Evolutionary conservation across 1,140 invertebrate genomes (phyloP).

Genomic region (Formica exsecta): DNA sequence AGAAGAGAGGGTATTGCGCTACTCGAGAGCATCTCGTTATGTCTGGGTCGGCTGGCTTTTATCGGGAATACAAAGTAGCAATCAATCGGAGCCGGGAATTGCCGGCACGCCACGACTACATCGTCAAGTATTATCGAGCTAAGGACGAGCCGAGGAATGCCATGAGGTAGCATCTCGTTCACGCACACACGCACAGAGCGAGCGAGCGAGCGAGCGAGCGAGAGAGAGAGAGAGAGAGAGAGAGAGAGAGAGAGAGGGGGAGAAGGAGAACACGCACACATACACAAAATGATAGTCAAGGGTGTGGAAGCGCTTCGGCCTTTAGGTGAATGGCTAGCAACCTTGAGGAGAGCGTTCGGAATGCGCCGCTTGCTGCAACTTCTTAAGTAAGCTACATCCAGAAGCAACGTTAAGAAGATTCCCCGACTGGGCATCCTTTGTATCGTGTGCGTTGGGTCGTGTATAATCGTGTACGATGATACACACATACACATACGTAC

Average conservation of each 20-base stretch:
- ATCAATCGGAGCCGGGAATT: conserved; percentile 36
- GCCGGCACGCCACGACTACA: conserved; percentile 43
- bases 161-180: conserved; percentile 1
- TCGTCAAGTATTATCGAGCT: not conserved
- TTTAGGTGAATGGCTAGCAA: conserved; percentile 83
- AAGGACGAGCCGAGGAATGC: conserved; percentile 10
- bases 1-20: too few relatives aligned
- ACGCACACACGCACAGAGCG: not conserved
- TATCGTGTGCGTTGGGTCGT: not conserved
- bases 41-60: not conserved
- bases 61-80: conserved; percentile 46
- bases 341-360: conserved; percentile 82
- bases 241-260: too few relatives aligned
- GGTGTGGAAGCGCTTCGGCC: conserved; percentile 77
- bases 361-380: conserved; percentile 80
- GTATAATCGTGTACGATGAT: not conserved
- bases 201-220: too few relatives aligned
- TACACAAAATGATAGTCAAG: not conserved
- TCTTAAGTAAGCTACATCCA: conserved; percentile 74
- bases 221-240: too few relatives aligned
- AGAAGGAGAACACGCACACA: not conserved
- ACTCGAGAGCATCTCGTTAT: not conserved
- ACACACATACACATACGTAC: not conserved
- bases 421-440: conserved; percentile 8
- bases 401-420: conserved; percentile 27